Percentiles rank a stretch among this genome's conserved stretches.
phyloP scores from a whole-genome alignment of 2,888 invertebrate species.

The Conomelus anceps region DNA sequence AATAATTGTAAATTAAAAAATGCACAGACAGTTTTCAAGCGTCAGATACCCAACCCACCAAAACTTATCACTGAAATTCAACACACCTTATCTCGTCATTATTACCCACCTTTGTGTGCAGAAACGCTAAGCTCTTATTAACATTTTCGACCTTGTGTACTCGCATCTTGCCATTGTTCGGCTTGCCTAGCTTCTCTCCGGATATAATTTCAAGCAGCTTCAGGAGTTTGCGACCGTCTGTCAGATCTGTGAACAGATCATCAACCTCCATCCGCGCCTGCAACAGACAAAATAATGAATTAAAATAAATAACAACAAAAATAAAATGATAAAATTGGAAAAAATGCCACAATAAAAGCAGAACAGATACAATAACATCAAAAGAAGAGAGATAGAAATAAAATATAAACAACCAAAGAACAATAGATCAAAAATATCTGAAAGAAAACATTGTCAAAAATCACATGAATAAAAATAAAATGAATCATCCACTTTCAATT shows the following conservation, averaged over 20 bases:
- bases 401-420: not conserved
- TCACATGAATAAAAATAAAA: no score
- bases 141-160: constrained; percentile 99
- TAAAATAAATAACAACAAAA: not conserved
- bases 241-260: constrained; percentile 92
- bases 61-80: not conserved
- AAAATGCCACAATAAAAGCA: not conserved
- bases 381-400: not conserved
- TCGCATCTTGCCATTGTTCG: constrained; percentile 66
- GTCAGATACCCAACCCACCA: not conserved
- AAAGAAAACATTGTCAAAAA: no score
- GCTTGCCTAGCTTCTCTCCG: constrained; percentile 92
- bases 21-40: not conserved
- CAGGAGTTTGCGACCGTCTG: constrained; percentile 86
- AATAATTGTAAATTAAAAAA: not conserved
- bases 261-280: constrained; percentile 97
- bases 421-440: no score
- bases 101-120: constrained; percentile 76
- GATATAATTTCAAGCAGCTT: constrained; percentile 97
- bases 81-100: not conserved
- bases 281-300: constrained; percentile 29
- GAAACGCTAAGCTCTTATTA: constrained; percentile 91
- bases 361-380: not conserved
- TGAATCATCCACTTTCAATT: no score
- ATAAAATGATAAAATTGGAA: not conserved